Percentiles rank a stretch among this genome's conserved stretches.
These are phyloP conservation scores for Calliopsis andreniformis DNA, from an alignment of 1,140 invertebrate genomes.

Conservation along the genomic window DNA sequence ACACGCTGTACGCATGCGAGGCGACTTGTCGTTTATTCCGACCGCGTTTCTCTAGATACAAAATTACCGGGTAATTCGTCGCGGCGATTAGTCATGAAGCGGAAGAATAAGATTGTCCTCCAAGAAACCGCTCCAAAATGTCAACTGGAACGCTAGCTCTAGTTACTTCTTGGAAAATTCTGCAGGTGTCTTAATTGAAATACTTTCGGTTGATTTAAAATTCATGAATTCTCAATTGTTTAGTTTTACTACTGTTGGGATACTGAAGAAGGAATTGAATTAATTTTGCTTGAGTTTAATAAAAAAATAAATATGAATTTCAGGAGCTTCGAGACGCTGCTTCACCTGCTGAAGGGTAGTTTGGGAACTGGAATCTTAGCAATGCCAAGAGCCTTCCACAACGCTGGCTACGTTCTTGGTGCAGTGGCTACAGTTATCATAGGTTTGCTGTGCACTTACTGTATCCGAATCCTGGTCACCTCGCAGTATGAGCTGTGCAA, in stretches of 20 bases:
- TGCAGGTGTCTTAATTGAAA: too few species aligned
- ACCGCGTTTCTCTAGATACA: conserved; percentile 20
- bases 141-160: conserved; percentile 28
- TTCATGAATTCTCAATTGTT: too few species aligned
- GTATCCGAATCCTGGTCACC: conserved; percentile 88
- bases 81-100: conserved; percentile 38
- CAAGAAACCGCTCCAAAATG: conserved; percentile 14
- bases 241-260: too few species aligned
- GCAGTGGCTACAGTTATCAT: conserved; percentile 86
- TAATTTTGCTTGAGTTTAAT: too few species aligned
- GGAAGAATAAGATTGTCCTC: conserved; percentile 21
- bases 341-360: conserved; percentile 91
- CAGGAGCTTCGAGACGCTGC: conserved; percentile 87
- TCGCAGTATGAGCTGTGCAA: conserved; percentile 88
- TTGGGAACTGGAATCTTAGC: conserved; percentile 94
- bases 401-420: conserved; percentile 89
- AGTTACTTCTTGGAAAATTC: background rate
- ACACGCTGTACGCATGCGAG: conserved; percentile 25
- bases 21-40: conserved; percentile 46
- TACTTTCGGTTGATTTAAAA: too few species aligned
- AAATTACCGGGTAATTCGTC: conserved; percentile 55
- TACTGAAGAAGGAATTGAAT: too few species aligned
- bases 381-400: conserved; percentile 91
- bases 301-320: conserved; percentile 44
- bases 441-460: conserved; percentile 89